Percentiles rank a stretch among this genome's conserved stretches.
phyloP scores from a whole-genome alignment of 2,113 vertebrate species.

The Coturnix japonica region DNA sequence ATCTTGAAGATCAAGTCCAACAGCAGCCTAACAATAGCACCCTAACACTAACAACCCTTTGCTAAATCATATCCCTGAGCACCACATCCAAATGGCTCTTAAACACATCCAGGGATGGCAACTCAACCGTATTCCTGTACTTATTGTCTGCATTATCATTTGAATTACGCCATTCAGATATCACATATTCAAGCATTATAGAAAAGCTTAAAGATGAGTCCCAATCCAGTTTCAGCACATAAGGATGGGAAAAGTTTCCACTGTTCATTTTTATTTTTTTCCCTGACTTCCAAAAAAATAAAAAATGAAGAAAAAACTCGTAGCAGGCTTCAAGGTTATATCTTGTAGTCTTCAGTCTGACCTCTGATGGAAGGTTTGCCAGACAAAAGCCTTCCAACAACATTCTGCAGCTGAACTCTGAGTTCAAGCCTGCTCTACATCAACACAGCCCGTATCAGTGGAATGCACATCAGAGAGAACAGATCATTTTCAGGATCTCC shows the following conservation, averaged over 20 bases:
- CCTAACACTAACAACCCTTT: no score
- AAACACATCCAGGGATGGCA: no score
- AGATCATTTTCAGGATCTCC: background rate
- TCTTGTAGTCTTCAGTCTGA: background rate
- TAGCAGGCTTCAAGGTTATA: background rate
- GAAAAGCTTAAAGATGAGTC: background rate
- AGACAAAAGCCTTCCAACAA: conserved; percentile 8
- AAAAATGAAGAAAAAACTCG: conserved; percentile 26
- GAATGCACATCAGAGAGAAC: conserved; percentile 23
- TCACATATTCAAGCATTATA: background rate
- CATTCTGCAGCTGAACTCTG: conserved; percentile 26
- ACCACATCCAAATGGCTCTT: no score
- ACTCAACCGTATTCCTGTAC: no score
- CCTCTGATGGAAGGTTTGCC: background rate
- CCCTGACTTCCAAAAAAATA: background rate
- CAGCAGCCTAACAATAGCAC: no score
- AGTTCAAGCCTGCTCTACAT: conserved; percentile 45
- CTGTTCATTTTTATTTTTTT: background rate
- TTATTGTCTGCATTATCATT: background rate
- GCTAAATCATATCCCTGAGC: no score
- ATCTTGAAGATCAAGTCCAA: no score
- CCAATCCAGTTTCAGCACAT: background rate
- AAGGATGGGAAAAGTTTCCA: background rate
- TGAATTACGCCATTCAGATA: background rate
- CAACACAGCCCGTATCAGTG: background rate